phyloP scores from a whole-genome alignment of 2,888 invertebrate species.

The Orthosia cruda region DNA sequence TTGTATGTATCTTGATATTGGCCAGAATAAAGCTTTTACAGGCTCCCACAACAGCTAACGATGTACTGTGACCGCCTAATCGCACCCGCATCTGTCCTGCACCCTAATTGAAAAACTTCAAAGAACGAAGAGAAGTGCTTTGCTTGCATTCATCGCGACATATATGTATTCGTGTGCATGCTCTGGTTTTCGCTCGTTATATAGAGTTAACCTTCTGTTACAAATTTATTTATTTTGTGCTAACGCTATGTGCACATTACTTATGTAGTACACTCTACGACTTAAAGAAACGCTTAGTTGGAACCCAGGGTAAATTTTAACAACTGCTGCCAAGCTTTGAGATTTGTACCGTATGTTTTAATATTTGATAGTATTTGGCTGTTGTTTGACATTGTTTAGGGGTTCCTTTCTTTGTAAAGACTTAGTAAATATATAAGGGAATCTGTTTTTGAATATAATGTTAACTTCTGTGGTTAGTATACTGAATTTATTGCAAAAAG shows the following conservation, averaged over 20 bases:
- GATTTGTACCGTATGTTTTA: slow-evolving; percentile 34
- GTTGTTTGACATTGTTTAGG: slow-evolving; percentile 16
- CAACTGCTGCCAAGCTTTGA: slow-evolving; percentile 11
- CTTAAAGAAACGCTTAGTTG: slow-evolving; percentile 59
- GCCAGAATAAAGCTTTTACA: too few relatives aligned
- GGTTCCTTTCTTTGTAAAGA: background rate
- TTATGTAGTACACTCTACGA: slow-evolving; percentile 57
- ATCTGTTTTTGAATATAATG: background rate
- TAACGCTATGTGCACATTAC: slow-evolving; percentile 43
- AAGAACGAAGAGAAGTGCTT: too few relatives aligned
- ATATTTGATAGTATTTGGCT: slow-evolving; percentile 24
- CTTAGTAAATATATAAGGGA: background rate
- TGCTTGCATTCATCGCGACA: too few relatives aligned
- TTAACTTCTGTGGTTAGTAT: background rate
- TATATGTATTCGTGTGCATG: background rate
- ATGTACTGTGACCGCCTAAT: too few relatives aligned
- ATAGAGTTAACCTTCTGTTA: slow-evolving; percentile 1
- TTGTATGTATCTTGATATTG: too few relatives aligned
- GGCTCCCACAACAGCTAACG: too few relatives aligned
- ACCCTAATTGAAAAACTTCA: too few relatives aligned
- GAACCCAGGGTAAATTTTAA: slow-evolving; percentile 43
- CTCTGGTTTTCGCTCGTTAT: background rate
- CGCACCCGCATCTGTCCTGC: too few relatives aligned
- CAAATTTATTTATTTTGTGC: slow-evolving; percentile 11
- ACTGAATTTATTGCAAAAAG: too few relatives aligned